Evolutionary conservation across 2,888 invertebrate genomes (phyloP).

Genomic region (Argyresthia goedartella): DNA sequence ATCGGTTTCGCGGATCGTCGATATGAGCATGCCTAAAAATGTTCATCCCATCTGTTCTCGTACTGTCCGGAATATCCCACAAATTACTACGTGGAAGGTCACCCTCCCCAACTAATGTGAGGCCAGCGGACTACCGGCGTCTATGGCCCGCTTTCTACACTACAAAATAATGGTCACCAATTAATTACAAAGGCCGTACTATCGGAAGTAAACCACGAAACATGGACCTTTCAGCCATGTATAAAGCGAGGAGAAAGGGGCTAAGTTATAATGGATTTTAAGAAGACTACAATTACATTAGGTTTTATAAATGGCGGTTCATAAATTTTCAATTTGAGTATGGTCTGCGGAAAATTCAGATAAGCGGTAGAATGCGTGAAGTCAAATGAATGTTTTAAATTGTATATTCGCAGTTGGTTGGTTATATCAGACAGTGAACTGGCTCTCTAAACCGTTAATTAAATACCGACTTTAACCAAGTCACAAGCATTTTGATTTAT

Average conservation of each 20-base stretch:
- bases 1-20: too few species aligned
- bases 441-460: too few species aligned
- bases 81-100: not conserved
- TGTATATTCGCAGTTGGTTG: too few species aligned
- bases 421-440: too few species aligned
- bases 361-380: not conserved
- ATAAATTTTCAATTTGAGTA: not conserved
- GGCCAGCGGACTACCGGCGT: slow-evolving; percentile 39
- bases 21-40: too few species aligned
- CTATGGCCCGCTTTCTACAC: slow-evolving; percentile 43
- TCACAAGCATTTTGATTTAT: too few species aligned
- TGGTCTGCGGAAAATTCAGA: not conserved
- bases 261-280: not conserved
- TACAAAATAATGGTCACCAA: slow-evolving; percentile 47
- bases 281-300: not conserved
- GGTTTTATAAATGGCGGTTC: not conserved
- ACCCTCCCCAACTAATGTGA: slow-evolving; percentile 23
- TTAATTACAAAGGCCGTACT: slow-evolving; percentile 26
- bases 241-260: not conserved
- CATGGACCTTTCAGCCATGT: not conserved
- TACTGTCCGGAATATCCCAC: too few species aligned
- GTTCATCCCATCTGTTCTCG: too few species aligned
- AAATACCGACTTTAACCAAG: too few species aligned
- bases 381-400: not conserved
- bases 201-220: not conserved